These are phyloP conservation scores for Antheraea mylitta DNA, from an alignment of 1,140 invertebrate genomes.

Conservation along the genomic window DNA sequence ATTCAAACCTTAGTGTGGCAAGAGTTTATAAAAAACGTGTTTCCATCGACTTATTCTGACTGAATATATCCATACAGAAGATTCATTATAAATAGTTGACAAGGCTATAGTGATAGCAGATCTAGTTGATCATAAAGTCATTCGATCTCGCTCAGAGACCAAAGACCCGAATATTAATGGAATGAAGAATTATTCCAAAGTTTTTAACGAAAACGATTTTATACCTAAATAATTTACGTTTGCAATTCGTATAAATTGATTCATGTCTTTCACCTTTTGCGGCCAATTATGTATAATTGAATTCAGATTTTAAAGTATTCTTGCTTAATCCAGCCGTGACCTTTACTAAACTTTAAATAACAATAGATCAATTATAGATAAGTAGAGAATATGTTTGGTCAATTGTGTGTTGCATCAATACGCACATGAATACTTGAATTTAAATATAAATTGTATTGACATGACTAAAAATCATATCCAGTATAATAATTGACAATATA, in stretches of 20 bases:
- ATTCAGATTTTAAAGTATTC: conserved; percentile 6
- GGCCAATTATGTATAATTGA: conserved; percentile 12
- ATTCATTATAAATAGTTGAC: no score
- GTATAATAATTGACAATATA: no score
- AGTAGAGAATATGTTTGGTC: conserved; percentile 9
- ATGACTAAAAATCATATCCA: not conserved
- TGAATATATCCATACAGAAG: no score
- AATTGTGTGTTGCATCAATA: conserved; percentile 6
- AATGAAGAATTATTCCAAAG: not conserved
- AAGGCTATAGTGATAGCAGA: no score
- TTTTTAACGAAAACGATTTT: not conserved
- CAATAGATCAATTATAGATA: conserved; percentile 14
- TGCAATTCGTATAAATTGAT: not conserved
- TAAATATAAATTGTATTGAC: not conserved
- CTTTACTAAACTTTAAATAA: conserved; percentile 15
- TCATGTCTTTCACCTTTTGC: conserved; percentile 13
- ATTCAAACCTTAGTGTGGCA: no score
- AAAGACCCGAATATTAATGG: not conserved
- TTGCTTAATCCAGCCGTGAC: conserved; percentile 12
- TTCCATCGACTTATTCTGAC: no score
- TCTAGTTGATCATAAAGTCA: no score
- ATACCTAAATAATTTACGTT: not conserved
- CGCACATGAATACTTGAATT: not conserved
- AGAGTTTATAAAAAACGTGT: no score
- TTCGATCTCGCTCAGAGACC: not conserved